Percentiles rank a stretch among this genome's conserved stretches.
Conservation (phyloP, 1,140 invertebrate genomes). For the Drosophila baimaii region DNA sequence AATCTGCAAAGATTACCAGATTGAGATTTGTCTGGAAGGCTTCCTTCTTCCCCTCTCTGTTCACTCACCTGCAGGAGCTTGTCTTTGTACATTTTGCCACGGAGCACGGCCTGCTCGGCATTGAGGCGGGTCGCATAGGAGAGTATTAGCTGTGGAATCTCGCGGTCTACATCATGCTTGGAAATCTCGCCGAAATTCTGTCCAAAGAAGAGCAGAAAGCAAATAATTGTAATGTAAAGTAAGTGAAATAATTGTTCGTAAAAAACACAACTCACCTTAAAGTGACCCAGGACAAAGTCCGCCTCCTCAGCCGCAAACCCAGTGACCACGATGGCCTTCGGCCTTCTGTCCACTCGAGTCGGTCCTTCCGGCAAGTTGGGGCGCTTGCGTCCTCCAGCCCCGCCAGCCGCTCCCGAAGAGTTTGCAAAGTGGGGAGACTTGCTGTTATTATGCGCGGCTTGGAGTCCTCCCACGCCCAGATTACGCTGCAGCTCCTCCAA, state of each 20-base stretch:
- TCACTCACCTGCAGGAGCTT: slow-evolving; percentile 76
- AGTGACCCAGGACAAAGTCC: slow-evolving; percentile 82
- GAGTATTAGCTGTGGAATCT: slow-evolving; percentile 80
- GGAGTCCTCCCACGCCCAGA: slow-evolving; percentile 48
- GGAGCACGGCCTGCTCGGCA: slow-evolving; percentile 83
- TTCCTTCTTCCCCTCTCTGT: too few relatives aligned
- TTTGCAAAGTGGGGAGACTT: slow-evolving; percentile 34
- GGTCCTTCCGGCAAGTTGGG: slow-evolving; percentile 71
- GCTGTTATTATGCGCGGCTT: slow-evolving; percentile 16
- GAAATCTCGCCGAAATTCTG: slow-evolving; percentile 84
- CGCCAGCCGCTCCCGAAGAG: slow-evolving; percentile 35
- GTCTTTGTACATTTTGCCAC: slow-evolving; percentile 83
- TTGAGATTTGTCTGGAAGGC: too few relatives aligned
- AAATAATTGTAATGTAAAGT: too few relatives aligned
- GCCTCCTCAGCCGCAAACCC: slow-evolving; percentile 80
- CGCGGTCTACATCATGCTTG: slow-evolving; percentile 82
- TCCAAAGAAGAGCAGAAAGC: not conserved
- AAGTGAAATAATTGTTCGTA: too few relatives aligned
- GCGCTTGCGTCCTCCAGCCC: slow-evolving; percentile 55
- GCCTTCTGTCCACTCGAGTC: slow-evolving; percentile 79
- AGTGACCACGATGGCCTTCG: slow-evolving; percentile 79
- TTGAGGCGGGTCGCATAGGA: slow-evolving; percentile 83
- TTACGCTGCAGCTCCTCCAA: slow-evolving; percentile 82
- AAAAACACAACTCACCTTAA: slow-evolving; percentile 78
- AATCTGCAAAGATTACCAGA: slow-evolving; percentile 48